These are phyloP conservation scores for Phragmatobia fuliginosa DNA, from an alignment of 2,888 invertebrate genomes.

Conservation along the genomic window DNA sequence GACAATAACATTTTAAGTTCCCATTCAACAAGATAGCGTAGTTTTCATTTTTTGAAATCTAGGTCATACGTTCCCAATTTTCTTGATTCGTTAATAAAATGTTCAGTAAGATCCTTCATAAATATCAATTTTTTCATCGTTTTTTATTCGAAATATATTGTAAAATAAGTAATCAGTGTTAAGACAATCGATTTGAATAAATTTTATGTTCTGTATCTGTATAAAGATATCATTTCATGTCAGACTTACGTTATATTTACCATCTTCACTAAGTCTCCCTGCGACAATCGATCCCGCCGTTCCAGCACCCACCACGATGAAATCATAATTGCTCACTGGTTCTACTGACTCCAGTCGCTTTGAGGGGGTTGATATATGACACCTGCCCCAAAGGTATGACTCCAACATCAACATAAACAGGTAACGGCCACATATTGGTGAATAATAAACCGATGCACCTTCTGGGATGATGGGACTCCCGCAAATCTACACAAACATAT, in stretches of 20 bases:
- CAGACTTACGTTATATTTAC: slow-evolving; percentile 74
- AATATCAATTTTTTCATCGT: too few relatives aligned
- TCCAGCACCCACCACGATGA: slow-evolving; percentile 88
- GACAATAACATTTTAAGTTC: too few relatives aligned
- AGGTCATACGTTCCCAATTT: too few relatives aligned
- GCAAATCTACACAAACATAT: slow-evolving; percentile 58
- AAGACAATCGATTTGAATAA: not conserved
- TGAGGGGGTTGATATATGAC: slow-evolving; percentile 84
- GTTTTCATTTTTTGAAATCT: too few relatives aligned
- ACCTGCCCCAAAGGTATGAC: slow-evolving; percentile 83
- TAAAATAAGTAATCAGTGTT: too few relatives aligned
- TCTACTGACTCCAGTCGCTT: slow-evolving; percentile 77
- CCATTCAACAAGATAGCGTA: too few relatives aligned
- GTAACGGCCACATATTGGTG: slow-evolving; percentile 83
- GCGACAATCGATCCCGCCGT: slow-evolving; percentile 88
- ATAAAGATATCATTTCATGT: not conserved
- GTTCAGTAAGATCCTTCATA: too few relatives aligned
- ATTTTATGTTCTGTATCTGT: not conserved
- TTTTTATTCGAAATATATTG: too few relatives aligned
- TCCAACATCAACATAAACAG: slow-evolving; percentile 88
- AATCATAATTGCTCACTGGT: slow-evolving; percentile 82
- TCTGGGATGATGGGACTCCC: slow-evolving; percentile 80
- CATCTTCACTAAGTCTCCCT: slow-evolving; percentile 86
- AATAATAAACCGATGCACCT: slow-evolving; percentile 81
- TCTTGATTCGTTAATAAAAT: too few relatives aligned